These are phyloP conservation scores for Phalacrocorax aristotelis DNA, from an alignment of 2,113 vertebrate genomes.

Conservation along the genomic window DNA sequence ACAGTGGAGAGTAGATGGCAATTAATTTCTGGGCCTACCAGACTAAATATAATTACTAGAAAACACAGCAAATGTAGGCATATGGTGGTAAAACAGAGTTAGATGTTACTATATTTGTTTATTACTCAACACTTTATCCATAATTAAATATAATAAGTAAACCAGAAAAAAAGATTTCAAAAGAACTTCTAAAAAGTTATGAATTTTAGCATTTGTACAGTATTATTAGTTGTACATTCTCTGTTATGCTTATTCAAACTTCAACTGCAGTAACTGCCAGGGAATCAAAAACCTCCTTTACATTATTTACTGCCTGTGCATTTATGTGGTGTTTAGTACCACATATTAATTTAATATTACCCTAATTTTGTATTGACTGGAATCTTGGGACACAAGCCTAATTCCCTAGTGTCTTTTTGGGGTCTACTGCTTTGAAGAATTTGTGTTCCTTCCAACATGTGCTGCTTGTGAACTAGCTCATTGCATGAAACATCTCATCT, in stretches of 20 bases:
- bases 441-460: neutral
- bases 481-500: neutral
- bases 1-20: neutral
- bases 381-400: neutral
- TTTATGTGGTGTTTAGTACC: neutral
- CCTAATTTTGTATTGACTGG: neutral
- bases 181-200: neutral
- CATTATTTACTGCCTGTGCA: neutral
- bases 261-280: neutral
- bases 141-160: neutral
- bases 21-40: constrained; percentile 15
- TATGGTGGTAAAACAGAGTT: neutral
- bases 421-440: neutral
- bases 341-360: neutral
- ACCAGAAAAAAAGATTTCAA: neutral
- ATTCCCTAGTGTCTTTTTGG: neutral
- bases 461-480: neutral
- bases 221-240: neutral
- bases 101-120: neutral
- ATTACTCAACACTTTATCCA: neutral
- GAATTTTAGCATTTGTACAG: neutral
- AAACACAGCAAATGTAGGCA: neutral
- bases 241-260: neutral
- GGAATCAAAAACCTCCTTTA: neutral
- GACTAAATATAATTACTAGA: constrained; percentile 16